phyloP scores from a whole-genome alignment of 2,797 vertebrate genomes.

The Notolepis coatsorum region DNA sequence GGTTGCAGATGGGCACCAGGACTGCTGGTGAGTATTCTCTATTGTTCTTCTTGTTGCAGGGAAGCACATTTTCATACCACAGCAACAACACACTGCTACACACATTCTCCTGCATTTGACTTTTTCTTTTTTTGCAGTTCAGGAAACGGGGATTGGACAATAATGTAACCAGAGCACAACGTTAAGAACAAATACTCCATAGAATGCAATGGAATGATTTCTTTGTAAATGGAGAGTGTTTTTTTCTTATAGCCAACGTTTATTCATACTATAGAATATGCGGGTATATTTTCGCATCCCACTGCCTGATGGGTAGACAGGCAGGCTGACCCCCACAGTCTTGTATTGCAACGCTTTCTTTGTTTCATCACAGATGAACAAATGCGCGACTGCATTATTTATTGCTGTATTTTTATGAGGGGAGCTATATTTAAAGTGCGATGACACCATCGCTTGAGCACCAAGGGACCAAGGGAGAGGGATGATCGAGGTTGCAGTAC shows the following conservation, averaged over 20 bases:
- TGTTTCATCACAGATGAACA: conserved; percentile 21
- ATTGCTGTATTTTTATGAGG: conserved; percentile 1
- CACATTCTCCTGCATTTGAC: conserved; percentile 1
- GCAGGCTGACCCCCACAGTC: conserved; percentile 36
- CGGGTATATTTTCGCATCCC: conserved; percentile 15
- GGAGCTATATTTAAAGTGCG: conserved; percentile 42
- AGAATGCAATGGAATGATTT: conserved; percentile 14
- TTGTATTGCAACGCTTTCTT: conserved; percentile 13
- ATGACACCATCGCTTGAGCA: conserved; percentile 1
- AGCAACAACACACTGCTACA: not conserved
- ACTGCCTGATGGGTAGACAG: conserved; percentile 12
- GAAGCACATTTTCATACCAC: conserved; percentile 31
- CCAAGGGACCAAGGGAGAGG: conserved; percentile 23
- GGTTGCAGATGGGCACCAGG: conserved; percentile 47
- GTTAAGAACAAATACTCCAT: not conserved
- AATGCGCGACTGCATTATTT: conserved; percentile 18
- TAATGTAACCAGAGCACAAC: conserved; percentile 13
- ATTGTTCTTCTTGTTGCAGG: conserved; percentile 52
- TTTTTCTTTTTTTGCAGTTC: conserved; percentile 7
- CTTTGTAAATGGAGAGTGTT: conserved; percentile 9
- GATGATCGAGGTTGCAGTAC: conserved; percentile 16
- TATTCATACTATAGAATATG: conserved; percentile 23
- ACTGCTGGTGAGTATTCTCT: conserved; percentile 74
- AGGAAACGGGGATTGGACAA: conserved; percentile 15
- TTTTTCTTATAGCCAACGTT: conserved; percentile 28